Conservation (phyloP, 2,113 vertebrate genomes). For the Sorex araneus region DNA sequence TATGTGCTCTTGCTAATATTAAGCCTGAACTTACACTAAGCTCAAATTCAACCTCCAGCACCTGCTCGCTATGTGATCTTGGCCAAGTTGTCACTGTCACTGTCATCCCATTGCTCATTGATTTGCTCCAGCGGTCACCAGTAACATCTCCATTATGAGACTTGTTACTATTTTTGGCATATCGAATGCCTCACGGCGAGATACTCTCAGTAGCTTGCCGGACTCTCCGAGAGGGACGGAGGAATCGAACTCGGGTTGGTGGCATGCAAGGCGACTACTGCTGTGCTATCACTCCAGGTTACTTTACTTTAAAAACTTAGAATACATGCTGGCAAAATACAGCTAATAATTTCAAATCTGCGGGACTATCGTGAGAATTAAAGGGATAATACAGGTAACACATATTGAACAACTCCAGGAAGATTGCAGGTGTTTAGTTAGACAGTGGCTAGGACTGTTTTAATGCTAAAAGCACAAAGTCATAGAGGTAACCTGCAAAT, state of each 20-base stretch:
- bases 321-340: neutral
- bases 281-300: too few species aligned
- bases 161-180: too few species aligned
- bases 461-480: neutral
- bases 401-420: neutral
- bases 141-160: too few species aligned
- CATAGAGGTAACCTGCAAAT: neutral
- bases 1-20: neutral
- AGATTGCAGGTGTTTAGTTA: slow-evolving; percentile 10
- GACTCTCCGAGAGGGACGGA: too few species aligned
- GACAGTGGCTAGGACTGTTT: neutral
- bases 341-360: slow-evolving; percentile 17
- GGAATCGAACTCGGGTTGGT: too few species aligned
- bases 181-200: too few species aligned
- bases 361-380: neutral
- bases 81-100: too few species aligned
- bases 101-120: too few species aligned
- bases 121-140: too few species aligned
- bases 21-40: neutral
- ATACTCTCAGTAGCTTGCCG: too few species aligned
- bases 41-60: slow-evolving; percentile 6
- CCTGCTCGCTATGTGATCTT: slow-evolving; percentile 29
- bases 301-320: slow-evolving; percentile 52
- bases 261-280: too few species aligned
- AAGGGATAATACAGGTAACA: neutral